These are phyloP conservation scores for Loripinus fragilis DNA, from an alignment of 2,888 invertebrate genomes.

Conservation along the genomic window DNA sequence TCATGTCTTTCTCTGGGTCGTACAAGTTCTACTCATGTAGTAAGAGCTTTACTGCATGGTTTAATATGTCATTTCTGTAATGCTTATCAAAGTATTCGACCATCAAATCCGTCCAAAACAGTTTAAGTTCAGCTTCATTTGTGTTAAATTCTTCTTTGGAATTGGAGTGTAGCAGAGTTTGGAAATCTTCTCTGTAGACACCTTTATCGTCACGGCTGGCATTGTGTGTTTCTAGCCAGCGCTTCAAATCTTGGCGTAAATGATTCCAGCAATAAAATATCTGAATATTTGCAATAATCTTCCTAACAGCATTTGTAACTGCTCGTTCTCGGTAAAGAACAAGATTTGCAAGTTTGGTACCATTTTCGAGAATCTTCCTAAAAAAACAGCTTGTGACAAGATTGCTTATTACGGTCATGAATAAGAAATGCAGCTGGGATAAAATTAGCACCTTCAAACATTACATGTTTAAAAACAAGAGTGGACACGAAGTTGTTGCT, in stretches of 20 bases:
- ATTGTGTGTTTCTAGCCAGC: neutral
- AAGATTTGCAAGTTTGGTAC: neutral
- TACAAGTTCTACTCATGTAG: neutral
- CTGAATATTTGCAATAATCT: neutral
- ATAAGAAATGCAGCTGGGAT: neutral
- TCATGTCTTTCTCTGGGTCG: neutral
- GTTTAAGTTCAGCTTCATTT: neutral
- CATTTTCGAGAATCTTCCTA: neutral
- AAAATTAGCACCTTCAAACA: neutral
- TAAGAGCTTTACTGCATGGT: neutral
- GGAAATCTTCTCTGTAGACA: neutral
- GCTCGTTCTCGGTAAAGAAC: neutral
- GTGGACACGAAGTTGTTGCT: neutral
- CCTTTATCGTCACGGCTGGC: neutral
- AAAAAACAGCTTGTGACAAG: neutral
- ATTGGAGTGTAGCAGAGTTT: neutral
- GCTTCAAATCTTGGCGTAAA: neutral
- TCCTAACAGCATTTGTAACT: neutral
- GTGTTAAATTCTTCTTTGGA: neutral
- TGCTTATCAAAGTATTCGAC: neutral
- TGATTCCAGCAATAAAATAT: conserved; percentile 1
- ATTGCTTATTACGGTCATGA: neutral
- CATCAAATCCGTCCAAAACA: neutral
- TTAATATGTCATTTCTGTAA: neutral
- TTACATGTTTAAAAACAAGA: neutral